phyloP scores from a whole-genome alignment of 2,888 invertebrate species.

The Clusia tigrina region DNA sequence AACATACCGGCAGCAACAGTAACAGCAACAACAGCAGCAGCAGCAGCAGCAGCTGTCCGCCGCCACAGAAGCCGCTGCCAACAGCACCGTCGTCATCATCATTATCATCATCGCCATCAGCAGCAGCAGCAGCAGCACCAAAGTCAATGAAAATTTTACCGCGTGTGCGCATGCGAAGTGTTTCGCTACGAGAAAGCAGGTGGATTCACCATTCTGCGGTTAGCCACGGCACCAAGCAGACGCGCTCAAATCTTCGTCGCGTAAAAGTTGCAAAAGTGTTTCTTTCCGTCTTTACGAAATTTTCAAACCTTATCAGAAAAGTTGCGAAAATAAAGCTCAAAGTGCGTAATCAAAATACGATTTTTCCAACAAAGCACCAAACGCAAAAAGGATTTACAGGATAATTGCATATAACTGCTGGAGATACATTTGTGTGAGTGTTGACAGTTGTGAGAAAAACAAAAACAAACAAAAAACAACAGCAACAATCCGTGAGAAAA shows the following conservation, averaged over 20 bases:
- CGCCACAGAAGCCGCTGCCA: slow-evolving; percentile 23
- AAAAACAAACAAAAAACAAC: not conserved
- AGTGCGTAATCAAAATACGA: not conserved
- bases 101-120: too few relatives aligned
- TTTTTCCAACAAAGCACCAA: not conserved
- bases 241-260: slow-evolving; percentile 49
- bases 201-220: slow-evolving; percentile 65
- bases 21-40: slow-evolving; percentile 22
- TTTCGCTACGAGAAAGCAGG: slow-evolving; percentile 66
- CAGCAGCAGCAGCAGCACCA: slow-evolving; percentile 25
- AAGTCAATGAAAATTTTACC: slow-evolving; percentile 54
- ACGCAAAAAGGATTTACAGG: not conserved
- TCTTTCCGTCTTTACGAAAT: not conserved
- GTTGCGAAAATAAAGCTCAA: not conserved
- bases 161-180: slow-evolving; percentile 64
- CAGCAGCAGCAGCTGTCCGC: slow-evolving; percentile 28
- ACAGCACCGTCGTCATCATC: too few relatives aligned
- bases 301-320: not conserved
- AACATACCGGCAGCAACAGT: slow-evolving; percentile 22
- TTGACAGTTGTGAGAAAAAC: not conserved
- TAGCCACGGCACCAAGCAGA: slow-evolving; percentile 65
- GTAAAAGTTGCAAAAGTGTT: not conserved
- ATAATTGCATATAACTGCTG: not conserved
- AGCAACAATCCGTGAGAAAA: not conserved
- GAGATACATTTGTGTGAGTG: not conserved